These are phyloP conservation scores for Ataeniobius toweri DNA, from an alignment of 2,797 vertebrate genomes.

Conservation along the genomic window DNA sequence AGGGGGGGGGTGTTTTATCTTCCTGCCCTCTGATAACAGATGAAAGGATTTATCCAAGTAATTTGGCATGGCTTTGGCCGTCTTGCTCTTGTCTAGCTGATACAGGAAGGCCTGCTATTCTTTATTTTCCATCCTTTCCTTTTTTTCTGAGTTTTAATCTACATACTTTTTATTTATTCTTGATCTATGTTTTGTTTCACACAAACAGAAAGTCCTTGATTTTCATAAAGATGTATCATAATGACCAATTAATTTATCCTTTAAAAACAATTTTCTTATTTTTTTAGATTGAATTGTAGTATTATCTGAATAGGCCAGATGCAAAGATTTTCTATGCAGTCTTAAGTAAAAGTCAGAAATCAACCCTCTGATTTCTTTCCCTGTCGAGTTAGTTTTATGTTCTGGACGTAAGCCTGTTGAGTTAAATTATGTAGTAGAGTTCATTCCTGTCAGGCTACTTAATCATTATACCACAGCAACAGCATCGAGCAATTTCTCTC, in stretches of 20 bases:
- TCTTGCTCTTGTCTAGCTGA: slow-evolving; percentile 7
- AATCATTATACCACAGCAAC: not conserved
- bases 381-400: not conserved
- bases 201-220: not conserved
- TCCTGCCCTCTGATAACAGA: slow-evolving; percentile 17
- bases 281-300: not conserved
- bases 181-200: not conserved
- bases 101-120: not conserved
- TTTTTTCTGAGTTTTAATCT: not conserved
- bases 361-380: not conserved
- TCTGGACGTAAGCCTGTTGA: slow-evolving; percentile 3
- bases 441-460: not conserved
- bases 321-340: slow-evolving; percentile 2
- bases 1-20: slow-evolving; percentile 6
- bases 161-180: not conserved
- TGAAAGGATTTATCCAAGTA: slow-evolving; percentile 9
- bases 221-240: not conserved
- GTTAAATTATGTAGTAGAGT: not conserved
- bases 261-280: not conserved
- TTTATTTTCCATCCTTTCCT: not conserved
- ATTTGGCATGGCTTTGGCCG: not conserved
- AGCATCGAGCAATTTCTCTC: not conserved
- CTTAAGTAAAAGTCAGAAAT: not conserved
- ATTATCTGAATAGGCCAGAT: not conserved
- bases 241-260: not conserved